A percentile compares a stretch with the other conserved stretches of the same genome.
Evolutionary conservation across 1,140 invertebrate species (phyloP).

Genomic region (Hycleus cichorii): DNA sequence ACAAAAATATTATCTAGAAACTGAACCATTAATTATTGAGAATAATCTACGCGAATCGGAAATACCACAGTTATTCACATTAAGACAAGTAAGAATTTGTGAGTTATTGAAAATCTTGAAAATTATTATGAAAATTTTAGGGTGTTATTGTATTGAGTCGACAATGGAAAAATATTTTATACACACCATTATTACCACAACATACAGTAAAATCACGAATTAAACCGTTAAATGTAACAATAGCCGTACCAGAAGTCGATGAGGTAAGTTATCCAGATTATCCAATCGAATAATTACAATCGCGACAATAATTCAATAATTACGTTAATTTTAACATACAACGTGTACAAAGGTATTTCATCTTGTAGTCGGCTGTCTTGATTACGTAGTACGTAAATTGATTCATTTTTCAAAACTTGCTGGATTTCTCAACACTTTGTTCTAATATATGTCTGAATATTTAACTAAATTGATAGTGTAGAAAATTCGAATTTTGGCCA

Average conservation of each 20-base stretch:
- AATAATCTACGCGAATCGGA: slow-evolving; percentile 74
- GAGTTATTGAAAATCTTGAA: background rate
- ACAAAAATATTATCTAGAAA: slow-evolving; percentile 74
- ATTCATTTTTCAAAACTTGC: too few relatives aligned
- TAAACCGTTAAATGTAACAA: slow-evolving; percentile 80
- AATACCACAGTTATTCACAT: slow-evolving; percentile 77
- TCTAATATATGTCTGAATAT: too few relatives aligned
- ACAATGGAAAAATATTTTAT: slow-evolving; percentile 95
- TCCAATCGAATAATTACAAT: too few relatives aligned
- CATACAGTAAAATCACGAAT: slow-evolving; percentile 81
- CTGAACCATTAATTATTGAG: slow-evolving; percentile 69
- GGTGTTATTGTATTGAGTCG: slow-evolving; percentile 87
- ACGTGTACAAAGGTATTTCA: too few relatives aligned
- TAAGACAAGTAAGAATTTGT: slow-evolving; percentile 61
- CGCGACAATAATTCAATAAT: background rate
- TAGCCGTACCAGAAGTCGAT: slow-evolving; percentile 74
- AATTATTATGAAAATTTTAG: slow-evolving; percentile 41
- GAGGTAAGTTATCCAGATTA: slow-evolving; percentile 49
- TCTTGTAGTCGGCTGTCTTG: too few relatives aligned
- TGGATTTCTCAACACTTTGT: too few relatives aligned
- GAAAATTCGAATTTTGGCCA: too few relatives aligned
- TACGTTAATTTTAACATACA: background rate
- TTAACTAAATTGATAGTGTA: too few relatives aligned
- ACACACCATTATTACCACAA: slow-evolving; percentile 85
- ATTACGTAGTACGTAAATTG: too few relatives aligned